Evolutionary conservation across 2,797 vertebrate genomes (phyloP).

Genomic region (Delichon dasypus): DNA sequence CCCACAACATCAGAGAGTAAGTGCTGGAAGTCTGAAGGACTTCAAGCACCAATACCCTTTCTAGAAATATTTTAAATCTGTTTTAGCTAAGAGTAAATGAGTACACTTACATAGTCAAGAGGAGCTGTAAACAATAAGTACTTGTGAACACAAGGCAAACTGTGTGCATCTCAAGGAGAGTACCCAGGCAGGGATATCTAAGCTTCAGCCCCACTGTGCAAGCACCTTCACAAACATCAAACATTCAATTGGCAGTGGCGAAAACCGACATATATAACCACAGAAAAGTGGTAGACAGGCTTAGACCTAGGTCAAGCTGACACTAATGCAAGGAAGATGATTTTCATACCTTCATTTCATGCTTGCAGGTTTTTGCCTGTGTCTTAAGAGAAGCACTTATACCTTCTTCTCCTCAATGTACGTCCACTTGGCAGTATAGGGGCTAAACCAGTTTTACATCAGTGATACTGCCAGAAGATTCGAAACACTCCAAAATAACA

Average conservation of each 20-base stretch:
- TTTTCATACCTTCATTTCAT: not conserved
- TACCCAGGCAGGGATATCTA: not conserved
- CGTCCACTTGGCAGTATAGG: not conserved
- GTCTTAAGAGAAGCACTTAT: not conserved
- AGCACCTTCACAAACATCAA: not conserved
- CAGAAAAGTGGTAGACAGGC: not conserved
- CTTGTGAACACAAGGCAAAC: not conserved
- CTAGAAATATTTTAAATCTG: not conserved
- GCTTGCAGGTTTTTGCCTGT: not conserved
- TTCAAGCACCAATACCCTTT: not conserved
- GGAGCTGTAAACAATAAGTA: not conserved
- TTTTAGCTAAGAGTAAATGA: not conserved
- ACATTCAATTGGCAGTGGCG: not conserved
- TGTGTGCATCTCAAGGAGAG: not conserved
- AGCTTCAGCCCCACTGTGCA: not conserved
- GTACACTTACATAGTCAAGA: not conserved
- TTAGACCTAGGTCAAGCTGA: not conserved
- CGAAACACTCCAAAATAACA: not conserved
- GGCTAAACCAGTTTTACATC: not conserved
- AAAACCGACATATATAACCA: not conserved
- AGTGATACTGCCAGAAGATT: not conserved
- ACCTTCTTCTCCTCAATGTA: not conserved
- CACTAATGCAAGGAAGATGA: not conserved
- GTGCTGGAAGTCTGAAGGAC: not conserved
- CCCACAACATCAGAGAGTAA: not conserved